Percentiles rank a stretch among this genome's conserved stretches.
These are phyloP conservation scores for Myrmecophaga tridactyla DNA, from an alignment of 2,113 vertebrate genomes.

Conservation along the genomic window DNA sequence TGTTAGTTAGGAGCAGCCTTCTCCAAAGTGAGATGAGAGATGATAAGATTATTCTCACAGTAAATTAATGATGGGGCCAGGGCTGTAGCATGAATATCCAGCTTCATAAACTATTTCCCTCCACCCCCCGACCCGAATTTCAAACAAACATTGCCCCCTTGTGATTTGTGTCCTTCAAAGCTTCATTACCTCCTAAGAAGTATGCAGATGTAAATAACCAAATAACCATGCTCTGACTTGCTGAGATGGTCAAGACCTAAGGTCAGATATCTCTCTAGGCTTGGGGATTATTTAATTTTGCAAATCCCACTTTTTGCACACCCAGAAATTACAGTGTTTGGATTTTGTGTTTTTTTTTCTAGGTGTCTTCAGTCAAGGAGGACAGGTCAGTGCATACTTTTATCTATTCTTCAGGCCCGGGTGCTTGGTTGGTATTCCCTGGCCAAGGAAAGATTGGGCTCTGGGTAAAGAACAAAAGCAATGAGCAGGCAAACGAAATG, in stretches of 20 bases:
- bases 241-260: background rate
- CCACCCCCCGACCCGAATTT: background rate
- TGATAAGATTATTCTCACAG: background rate
- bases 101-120: background rate
- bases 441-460: background rate
- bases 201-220: background rate
- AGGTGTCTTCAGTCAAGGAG: constrained; percentile 70
- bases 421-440: background rate
- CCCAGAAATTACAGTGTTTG: constrained; percentile 25
- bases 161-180: background rate
- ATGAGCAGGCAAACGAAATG: background rate
- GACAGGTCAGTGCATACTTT: constrained; percentile 62
- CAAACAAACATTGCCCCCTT: background rate
- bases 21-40: background rate
- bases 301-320: background rate
- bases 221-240: background rate
- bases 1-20: background rate
- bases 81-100: background rate
- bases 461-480: background rate
- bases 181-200: background rate
- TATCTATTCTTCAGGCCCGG: background rate
- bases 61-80: background rate
- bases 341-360: background rate
- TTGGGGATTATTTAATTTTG: background rate
- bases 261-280: background rate